phyloP scores from a whole-genome alignment of 2,888 invertebrate species.

The Platerodrilus igneus region DNA sequence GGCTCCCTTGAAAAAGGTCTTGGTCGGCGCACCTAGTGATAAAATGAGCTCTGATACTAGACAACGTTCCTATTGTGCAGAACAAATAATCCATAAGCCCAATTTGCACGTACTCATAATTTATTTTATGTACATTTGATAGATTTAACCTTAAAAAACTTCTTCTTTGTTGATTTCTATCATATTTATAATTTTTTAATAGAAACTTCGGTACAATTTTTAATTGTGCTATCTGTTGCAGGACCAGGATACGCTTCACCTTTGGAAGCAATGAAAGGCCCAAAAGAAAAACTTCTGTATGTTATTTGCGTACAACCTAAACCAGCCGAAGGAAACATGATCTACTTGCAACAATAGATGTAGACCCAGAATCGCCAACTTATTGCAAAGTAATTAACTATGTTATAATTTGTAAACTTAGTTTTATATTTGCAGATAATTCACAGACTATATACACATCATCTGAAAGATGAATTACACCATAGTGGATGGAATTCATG shows the following conservation, averaged over 20 bases:
- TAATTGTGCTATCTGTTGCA: no score
- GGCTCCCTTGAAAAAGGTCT: no score
- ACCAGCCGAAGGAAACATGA: conserved; percentile 62
- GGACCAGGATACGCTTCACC: conserved; percentile 79
- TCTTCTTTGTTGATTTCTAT: no score
- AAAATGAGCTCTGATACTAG: no score
- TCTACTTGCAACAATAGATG: conserved; percentile 86
- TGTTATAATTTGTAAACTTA: neutral
- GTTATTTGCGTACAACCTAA: conserved; percentile 83
- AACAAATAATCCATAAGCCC: no score
- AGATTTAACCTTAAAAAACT: no score
- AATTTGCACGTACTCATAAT: no score
- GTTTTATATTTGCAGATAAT: conserved; percentile 62
- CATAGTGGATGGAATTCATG: conserved; percentile 98
- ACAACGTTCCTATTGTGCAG: no score
- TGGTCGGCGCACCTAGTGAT: no score
- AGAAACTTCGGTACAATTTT: no score
- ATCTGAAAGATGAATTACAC: conserved; percentile 83
- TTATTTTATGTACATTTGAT: no score
- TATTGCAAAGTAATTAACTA: conserved; percentile 73
- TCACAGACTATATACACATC: conserved; percentile 74
- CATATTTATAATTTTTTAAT: no score
- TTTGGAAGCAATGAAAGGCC: conserved; percentile 77
- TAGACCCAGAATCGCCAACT: conserved; percentile 79
- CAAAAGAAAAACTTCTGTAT: conserved; percentile 81